Evolutionary conservation across 2,113 vertebrate genomes (phyloP), one percentile per base, ranked within the genome.

Genomic region (Poeciliopsis retropinna): DNA sequence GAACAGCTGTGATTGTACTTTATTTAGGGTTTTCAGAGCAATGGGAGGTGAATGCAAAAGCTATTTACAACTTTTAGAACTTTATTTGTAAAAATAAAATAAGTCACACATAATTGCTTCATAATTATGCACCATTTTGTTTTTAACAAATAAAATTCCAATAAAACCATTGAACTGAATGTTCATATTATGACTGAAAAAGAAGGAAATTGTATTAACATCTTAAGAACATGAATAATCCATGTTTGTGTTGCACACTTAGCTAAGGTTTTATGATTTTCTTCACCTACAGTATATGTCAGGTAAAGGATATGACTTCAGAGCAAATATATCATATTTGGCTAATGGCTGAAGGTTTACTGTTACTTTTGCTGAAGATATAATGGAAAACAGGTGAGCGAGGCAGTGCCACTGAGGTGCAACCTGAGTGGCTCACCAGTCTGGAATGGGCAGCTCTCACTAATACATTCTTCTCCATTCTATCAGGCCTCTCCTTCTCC

Each of bases 331-430:
- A 67, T 70, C 92, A 87, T 93, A 93, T 93, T 63, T 88, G 91
- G 92, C 91, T 94, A 94, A 95, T 95, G 93, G 75, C 81, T 87
- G 78, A 82, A 5, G 34, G 76, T 77, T 83, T 85, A 76, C 76
- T 79, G 66, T 87, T 87, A 68, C 82, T 72, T 77, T 86, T 81
- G 32, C 76, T 68, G 31, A 30, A 62, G 25, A 37, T 73, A 13
- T 89, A 91, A 93, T 92, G 51, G 1, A 83, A 89, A 92, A 80
- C 92, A 93, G 87, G 78, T 93, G 87, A 88, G 17, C 22, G 47
- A 81, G 67, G 86, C 78, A 87, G 81, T 84, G 75, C 61, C 85
- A 89, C 67, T 71, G 82, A 84, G 72, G 79, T 68, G 60, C 14
- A 27, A 75, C 60, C 70, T 60, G 72, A 79, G 69, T 63, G 47